A percentile compares a stretch with the other conserved stretches of the same genome.
Conservation (phyloP, 2,888 invertebrate genomes). For the Ypsolopha sequella region DNA sequence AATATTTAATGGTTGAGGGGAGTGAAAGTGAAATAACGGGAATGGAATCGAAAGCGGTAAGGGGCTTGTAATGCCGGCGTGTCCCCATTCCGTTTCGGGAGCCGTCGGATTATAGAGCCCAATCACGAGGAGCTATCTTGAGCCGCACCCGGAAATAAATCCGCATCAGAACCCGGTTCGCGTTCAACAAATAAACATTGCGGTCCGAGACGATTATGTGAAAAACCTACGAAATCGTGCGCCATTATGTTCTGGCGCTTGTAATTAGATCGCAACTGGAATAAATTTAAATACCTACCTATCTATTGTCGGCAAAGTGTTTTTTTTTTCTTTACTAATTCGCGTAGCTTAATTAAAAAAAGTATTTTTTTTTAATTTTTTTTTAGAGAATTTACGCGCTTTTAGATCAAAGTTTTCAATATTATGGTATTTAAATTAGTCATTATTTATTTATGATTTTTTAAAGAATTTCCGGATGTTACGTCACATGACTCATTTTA, state of each 20-base stretch:
- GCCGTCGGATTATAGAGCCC: conserved; percentile 30
- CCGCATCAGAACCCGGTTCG: conserved; percentile 37
- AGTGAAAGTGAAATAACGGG: neutral
- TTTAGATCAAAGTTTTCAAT: too few relatives aligned
- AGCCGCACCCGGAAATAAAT: conserved; percentile 46
- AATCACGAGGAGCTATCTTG: conserved; percentile 41
- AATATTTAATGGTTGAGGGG: neutral
- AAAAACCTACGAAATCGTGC: conserved; percentile 33
- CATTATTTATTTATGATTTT: too few relatives aligned
- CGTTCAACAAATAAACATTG: conserved; percentile 46
- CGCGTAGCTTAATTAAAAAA: too few relatives aligned
- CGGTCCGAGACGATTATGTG: conserved; percentile 28
- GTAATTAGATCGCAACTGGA: conserved; percentile 28
- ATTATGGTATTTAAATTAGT: too few relatives aligned
- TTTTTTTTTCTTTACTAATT: too few relatives aligned
- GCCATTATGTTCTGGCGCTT: conserved; percentile 31
- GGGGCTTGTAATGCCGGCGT: neutral
- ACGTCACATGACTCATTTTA: too few relatives aligned
- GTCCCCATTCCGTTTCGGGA: conserved; percentile 6
- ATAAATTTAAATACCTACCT: conserved; percentile 38
- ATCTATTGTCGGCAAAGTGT: conserved; percentile 14
- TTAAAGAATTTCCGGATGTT: too few relatives aligned
- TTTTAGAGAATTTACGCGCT: too few relatives aligned
- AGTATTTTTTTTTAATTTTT: too few relatives aligned
- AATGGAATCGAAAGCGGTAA: too few relatives aligned